Evolutionary conservation across 1,140 invertebrate species (phyloP).

Genomic region (Drosophila sechellia): DNA sequence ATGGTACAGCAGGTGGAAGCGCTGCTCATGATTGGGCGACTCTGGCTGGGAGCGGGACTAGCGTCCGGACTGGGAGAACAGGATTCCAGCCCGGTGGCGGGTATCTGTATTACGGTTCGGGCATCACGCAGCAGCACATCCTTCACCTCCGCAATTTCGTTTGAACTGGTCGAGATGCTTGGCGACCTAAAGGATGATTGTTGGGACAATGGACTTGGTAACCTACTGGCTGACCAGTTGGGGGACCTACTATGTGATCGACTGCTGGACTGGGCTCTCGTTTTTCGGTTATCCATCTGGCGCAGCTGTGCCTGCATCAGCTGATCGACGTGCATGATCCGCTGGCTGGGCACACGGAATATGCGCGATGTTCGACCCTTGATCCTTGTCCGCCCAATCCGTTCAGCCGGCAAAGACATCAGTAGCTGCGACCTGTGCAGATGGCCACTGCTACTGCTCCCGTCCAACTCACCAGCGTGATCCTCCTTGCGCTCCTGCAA

Average conservation of each 20-base stretch:
- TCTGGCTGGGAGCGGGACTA: not conserved
- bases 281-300: conserved; percentile 1
- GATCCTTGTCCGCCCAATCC: not conserved
- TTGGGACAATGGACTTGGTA: not conserved
- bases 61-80: not conserved
- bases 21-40: not conserved
- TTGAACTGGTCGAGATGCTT: not conserved
- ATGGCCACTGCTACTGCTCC: not conserved
- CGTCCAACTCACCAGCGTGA: not conserved
- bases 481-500: not conserved
- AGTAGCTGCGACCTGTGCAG: too few relatives aligned
- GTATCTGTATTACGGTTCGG: not conserved
- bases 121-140: not conserved
- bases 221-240: not conserved
- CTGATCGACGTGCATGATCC: conserved; percentile 31
- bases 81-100: not conserved
- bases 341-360: conserved; percentile 32
- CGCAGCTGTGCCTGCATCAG: conserved; percentile 42
- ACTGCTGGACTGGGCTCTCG: not conserved
- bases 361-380: conserved; percentile 2
- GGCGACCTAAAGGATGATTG: not conserved
- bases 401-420: too few relatives aligned
- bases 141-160: not conserved
- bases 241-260: not conserved
- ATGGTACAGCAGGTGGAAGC: not conserved